Base-by-base conservation (phyloP, 2,888 invertebrate species). In the Rhodophaea formosa region DNA sequence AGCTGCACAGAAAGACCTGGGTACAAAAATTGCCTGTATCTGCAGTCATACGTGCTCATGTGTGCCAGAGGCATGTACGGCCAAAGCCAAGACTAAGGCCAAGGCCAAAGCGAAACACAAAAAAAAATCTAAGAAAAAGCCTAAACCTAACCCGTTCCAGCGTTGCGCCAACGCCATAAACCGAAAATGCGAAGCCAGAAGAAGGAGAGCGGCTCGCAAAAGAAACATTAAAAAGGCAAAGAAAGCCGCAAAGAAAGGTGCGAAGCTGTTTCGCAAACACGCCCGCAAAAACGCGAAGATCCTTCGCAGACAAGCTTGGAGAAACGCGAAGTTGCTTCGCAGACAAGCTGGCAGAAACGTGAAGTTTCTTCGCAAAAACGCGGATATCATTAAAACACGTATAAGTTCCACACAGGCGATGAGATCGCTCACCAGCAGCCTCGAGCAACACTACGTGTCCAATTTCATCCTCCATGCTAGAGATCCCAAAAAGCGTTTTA, bases 401-500 rank as follows among this genome's bases (percentile, higher is more conserved):
- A 8, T 30, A 14, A 7, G 15, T 10, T 14, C 49, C 8, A 15
- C 30, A 49, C 32, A 14, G 14, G 32, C 32, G 32, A 8, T 8
- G 3, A 14, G 15, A 8, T 10, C 15, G 1, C 7, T 32, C 10
- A 32, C 8, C 42, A 7, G 32, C 3, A 62, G 32, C 58, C 56
- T 80, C 0, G 70, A 75, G 53, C 45, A 59, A n/a, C 54, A 65
- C 58, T 23, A 65, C 29, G 12, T 69, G 0, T 66, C 70, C 1
- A 64, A 70, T 53, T 76, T 61, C 56, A 7, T 75, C 3, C 35
- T 75, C 49, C 63, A 75, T 32, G 62, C 69, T 46, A 61, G 60
- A 51, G 59, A 77, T 63, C 69, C 74, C 12, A 72, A 64, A 32
- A 64, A 63, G 15, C 65, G 71, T 16, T 15, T 66, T 8, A 52